A percentile compares a stretch with the other conserved stretches of the same genome.
phyloP scores from a whole-genome alignment of 1,140 invertebrate species.

The Drosophila pandora region DNA sequence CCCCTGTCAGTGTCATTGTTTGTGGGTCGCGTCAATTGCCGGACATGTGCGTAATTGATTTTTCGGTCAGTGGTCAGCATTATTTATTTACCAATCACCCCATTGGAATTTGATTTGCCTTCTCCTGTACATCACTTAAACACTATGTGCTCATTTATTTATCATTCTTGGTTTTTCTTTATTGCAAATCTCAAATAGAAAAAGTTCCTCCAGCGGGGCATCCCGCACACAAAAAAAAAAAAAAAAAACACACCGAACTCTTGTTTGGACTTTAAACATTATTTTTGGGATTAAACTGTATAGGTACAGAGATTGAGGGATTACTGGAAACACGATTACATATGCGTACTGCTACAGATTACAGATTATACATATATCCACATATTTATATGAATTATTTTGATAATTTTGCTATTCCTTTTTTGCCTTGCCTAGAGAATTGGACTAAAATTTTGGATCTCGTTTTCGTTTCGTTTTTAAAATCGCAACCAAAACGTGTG shows the following conservation, averaged over 20 bases:
- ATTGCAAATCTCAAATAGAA: constrained; percentile 49
- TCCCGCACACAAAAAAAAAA: neutral
- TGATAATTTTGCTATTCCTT: constrained; percentile 36
- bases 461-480: neutral
- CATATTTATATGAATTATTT: constrained; percentile 19
- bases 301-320: constrained; percentile 37
- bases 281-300: constrained; percentile 39
- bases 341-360: constrained; percentile 9
- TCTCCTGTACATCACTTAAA: neutral
- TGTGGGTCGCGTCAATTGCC: constrained; percentile 8
- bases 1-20: neutral
- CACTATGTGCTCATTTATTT: neutral
- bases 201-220: constrained; percentile 10
- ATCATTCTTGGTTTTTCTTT: constrained; percentile 11
- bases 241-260: constrained; percentile 13
- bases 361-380: constrained; percentile 13
- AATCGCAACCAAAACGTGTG: neutral
- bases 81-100: constrained; percentile 16
- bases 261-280: constrained; percentile 31
- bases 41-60: constrained; percentile 40
- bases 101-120: neutral
- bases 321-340: constrained; percentile 26
- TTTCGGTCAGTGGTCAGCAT: constrained; percentile 28
- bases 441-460: constrained; percentile 41
- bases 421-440: constrained; percentile 19